Evolutionary conservation across 2,888 invertebrate species (phyloP).

Genomic region (Endotricha flammealis): DNA sequence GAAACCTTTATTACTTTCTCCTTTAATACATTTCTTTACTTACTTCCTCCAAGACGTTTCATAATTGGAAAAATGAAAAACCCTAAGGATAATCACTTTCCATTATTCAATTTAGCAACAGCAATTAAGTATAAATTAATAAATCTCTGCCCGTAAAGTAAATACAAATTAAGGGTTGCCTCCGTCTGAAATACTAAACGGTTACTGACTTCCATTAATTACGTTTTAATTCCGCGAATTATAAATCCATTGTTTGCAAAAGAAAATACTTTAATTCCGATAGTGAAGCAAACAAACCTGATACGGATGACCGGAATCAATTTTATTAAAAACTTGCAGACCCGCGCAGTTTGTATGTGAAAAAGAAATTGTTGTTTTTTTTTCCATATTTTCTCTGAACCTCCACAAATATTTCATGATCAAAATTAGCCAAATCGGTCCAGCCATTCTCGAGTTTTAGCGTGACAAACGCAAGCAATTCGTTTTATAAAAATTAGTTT

Average conservation of each 20-base stretch:
- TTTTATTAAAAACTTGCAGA: constrained; percentile 3
- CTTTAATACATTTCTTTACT: background rate
- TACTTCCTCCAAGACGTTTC: background rate
- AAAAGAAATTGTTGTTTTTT: no score
- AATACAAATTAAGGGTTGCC: constrained; percentile 11
- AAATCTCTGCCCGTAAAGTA: constrained; percentile 10
- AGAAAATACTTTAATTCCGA: background rate
- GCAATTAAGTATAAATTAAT: constrained; percentile 14
- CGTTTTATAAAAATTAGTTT: no score
- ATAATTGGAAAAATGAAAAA: constrained; percentile 6
- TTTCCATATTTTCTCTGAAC: no score
- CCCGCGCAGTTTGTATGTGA: no score
- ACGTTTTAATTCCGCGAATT: constrained; percentile 5
- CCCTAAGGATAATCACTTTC: constrained; percentile 9
- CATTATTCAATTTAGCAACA: constrained; percentile 6
- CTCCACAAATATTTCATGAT: no score
- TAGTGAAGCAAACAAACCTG: background rate
- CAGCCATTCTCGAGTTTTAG: no score
- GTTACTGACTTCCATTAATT: constrained; percentile 9
- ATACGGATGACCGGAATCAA: background rate
- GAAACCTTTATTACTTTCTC: constrained; percentile 1
- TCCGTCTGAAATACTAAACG: background rate
- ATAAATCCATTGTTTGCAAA: background rate
- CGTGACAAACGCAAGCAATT: no score
- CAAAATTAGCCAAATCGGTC: no score